Evolutionary conservation across 1,140 invertebrate species (phyloP).

Genomic region (Lepidurus arcticus): DNA sequence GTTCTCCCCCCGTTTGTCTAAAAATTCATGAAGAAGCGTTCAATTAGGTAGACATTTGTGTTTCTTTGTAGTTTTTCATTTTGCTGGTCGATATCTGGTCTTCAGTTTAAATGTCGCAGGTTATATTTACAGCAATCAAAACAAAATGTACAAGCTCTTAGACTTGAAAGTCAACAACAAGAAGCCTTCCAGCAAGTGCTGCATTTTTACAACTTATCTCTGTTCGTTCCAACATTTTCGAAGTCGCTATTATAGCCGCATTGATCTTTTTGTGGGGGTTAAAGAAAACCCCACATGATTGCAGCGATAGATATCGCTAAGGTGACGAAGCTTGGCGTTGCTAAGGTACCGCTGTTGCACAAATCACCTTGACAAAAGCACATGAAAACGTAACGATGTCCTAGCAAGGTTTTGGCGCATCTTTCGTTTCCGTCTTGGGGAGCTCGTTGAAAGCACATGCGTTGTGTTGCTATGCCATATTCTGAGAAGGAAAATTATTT

Average conservation of each 20-base stretch:
- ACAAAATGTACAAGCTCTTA: slow-evolving; percentile 5
- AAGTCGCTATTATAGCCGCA: background rate
- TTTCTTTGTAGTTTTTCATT: background rate
- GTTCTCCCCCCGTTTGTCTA: background rate
- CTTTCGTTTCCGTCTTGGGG: slow-evolving; percentile 80
- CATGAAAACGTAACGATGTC: slow-evolving; percentile 71
- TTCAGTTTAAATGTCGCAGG: background rate
- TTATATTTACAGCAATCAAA: background rate
- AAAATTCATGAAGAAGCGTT: background rate
- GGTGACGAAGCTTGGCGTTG: slow-evolving; percentile 16
- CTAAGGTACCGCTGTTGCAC: slow-evolving; percentile 55
- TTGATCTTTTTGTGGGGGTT: background rate
- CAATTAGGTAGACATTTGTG: background rate
- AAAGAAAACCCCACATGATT: background rate
- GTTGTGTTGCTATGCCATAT: slow-evolving; percentile 76
- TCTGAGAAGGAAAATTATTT: slow-evolving; percentile 53
- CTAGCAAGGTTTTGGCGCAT: slow-evolving; percentile 73
- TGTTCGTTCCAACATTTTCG: background rate
- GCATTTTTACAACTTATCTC: background rate
- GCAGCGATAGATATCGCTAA: background rate
- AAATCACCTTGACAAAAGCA: slow-evolving; percentile 88
- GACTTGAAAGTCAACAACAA: background rate
- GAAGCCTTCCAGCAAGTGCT: background rate
- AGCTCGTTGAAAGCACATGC: slow-evolving; percentile 75
- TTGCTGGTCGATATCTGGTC: background rate